phyloP scores from a whole-genome alignment of 2,113 vertebrate genomes.

The Atractosteus spatula region DNA sequence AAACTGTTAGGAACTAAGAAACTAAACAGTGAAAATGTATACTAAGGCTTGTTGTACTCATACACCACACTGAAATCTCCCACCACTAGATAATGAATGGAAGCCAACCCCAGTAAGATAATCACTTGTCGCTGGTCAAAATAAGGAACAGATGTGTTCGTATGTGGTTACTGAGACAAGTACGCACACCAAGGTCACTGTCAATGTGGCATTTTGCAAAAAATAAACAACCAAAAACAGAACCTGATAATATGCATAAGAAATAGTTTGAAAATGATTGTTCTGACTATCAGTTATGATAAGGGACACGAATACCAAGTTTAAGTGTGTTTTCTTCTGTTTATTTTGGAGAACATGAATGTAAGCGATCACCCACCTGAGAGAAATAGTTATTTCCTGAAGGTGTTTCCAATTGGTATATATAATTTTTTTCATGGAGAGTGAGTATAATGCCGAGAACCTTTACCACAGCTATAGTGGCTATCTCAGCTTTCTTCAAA shows the following conservation, averaged over 20 bases:
- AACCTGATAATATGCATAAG: too few relatives aligned
- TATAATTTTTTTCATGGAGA: too few relatives aligned
- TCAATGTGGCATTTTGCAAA: not conserved
- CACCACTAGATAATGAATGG: not conserved
- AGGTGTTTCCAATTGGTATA: not conserved
- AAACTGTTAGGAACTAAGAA: too few relatives aligned
- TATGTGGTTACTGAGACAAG: not conserved
- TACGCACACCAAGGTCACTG: constrained; percentile 14
- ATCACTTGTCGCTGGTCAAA: constrained; percentile 8
- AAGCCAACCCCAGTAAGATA: not conserved
- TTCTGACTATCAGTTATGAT: too few relatives aligned
- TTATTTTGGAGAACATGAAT: constrained; percentile 10
- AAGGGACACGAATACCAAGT: too few relatives aligned
- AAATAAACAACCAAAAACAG: too few relatives aligned
- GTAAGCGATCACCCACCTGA: constrained; percentile 7
- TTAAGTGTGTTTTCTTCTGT: not conserved
- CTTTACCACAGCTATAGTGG: too few relatives aligned
- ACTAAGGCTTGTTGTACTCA: too few relatives aligned
- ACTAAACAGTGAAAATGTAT: too few relatives aligned
- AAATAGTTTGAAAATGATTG: too few relatives aligned
- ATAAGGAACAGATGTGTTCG: constrained; percentile 11
- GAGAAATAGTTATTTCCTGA: constrained; percentile 4
- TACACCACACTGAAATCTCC: not conserved
- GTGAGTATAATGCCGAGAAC: too few relatives aligned
- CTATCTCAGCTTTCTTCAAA: too few relatives aligned